Evolutionary conservation across 2,888 invertebrate species (phyloP), one percentile per base, ranked within the genome.

Genomic region (Tenthredo mesomela): DNA sequence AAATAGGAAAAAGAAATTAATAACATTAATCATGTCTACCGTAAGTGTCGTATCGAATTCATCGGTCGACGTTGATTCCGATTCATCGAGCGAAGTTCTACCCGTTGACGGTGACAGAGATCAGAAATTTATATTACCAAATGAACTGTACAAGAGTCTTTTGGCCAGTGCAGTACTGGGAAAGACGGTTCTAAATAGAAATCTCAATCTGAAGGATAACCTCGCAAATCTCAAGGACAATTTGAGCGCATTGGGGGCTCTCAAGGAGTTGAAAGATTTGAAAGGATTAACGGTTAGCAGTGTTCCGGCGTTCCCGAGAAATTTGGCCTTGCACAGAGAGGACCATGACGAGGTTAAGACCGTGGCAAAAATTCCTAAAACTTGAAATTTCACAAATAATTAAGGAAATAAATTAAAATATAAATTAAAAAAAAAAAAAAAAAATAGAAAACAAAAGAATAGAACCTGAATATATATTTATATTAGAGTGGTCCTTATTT

Each of bases 91-190:
- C 88, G 92, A 92, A 85, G 87, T 86, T 33, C 85, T 88, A 73
- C 92, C 90, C 86, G 89, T 89, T 85, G 92, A 90, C 43, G 29
- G 50, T 84, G 40, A 85, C 15, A 83, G 85, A 86, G 92, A 92
- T 73, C 90, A 91, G 82, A 93, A 93, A 21, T 96, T 96, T 89
- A 93, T 97, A 82, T 94, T 97, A 86, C 97, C 97, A 12, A 96
- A 96, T 84, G 97, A 97, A 91, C 94, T 97, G 89, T 97, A 97
- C 91, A 97, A 97, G 93, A 97, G 96, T 89, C 95, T 97, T 86
- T 93, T 97, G 90, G 97, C 97, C 15, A 97, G 95, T 91, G 96
- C 96, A n/a, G 95, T 95, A 21, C 94, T 95, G 83, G 95, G 95
- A 75, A 95, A 93, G 91, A 93, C 91, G 87, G 93, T 93, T 86